Conservation (phyloP, 2,888 invertebrate genomes). For the Octodonta nipae region DNA sequence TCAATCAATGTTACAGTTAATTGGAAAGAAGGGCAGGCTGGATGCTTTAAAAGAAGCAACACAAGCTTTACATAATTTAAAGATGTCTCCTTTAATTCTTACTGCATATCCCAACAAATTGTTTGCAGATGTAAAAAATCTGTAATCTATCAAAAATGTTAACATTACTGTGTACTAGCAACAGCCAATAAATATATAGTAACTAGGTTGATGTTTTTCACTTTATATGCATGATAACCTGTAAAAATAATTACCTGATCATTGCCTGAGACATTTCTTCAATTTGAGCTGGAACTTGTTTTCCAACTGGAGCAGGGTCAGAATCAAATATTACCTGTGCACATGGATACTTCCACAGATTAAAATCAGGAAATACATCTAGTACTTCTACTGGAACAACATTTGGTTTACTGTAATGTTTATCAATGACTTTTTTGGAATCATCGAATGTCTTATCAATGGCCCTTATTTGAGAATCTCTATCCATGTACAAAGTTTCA, state of each 20-base stretch:
- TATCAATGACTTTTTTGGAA: slow-evolving; percentile 67
- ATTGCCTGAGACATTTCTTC: slow-evolving; percentile 99
- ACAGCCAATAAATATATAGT: too few species aligned
- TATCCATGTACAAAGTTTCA: slow-evolving; percentile 89
- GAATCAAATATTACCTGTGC: slow-evolving; percentile 97
- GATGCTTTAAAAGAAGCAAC: too few species aligned
- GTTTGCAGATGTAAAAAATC: too few species aligned
- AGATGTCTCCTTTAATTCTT: too few species aligned
- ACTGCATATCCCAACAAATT: too few species aligned
- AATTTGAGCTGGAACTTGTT: slow-evolving; percentile 73
- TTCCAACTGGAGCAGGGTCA: slow-evolving; percentile 86
- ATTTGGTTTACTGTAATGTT: slow-evolving; percentile 93
- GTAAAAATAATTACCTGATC: slow-evolving; percentile 61
- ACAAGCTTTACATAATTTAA: too few species aligned
- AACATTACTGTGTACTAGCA: too few species aligned
- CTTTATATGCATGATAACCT: too few species aligned
- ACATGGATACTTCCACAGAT: slow-evolving; percentile 94
- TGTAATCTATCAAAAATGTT: too few species aligned
- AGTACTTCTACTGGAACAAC: slow-evolving; percentile 81
- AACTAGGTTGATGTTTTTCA: too few species aligned
- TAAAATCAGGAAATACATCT: slow-evolving; percentile 88
- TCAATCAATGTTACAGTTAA: too few species aligned
- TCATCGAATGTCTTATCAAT: slow-evolving; percentile 96
- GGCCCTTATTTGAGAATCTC: slow-evolving; percentile 91
- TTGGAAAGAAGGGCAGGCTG: too few species aligned